phyloP scores from a whole-genome alignment of 2,888 invertebrate genomes.

The Melikaiella ostensackeni region DNA sequence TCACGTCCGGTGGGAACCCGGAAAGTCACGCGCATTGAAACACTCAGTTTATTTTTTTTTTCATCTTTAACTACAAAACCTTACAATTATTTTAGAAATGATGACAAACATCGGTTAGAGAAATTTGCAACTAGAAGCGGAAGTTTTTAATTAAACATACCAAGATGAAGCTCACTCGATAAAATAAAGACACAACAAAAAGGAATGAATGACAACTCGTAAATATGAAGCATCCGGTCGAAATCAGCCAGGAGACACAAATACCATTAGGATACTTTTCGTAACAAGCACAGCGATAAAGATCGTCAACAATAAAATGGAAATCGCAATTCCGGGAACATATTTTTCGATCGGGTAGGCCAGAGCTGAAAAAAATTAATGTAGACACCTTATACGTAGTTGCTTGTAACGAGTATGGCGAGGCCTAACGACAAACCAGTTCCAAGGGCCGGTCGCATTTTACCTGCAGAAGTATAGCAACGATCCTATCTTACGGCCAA shows the following conservation, averaged over 20 bases:
- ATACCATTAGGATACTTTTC: conserved; percentile 25
- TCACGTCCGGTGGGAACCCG: conserved; percentile 67
- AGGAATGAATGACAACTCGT: conserved; percentile 18
- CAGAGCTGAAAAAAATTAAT: conserved; percentile 51
- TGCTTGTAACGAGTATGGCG: conserved; percentile 44
- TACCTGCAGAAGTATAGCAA: conserved; percentile 44
- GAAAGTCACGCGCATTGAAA: conserved; percentile 65
- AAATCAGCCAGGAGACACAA: neutral
- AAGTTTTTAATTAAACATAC: neutral
- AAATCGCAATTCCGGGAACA: conserved; percentile 32
- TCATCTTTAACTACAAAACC: too few species aligned
- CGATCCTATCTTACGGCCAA: conserved; percentile 52
- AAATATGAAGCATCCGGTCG: conserved; percentile 5
- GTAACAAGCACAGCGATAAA: conserved; percentile 21
- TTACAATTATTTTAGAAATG: too few species aligned
- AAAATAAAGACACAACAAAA: neutral
- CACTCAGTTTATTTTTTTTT: neutral
- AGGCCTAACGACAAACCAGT: conserved; percentile 53
- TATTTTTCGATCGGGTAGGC: conserved; percentile 1
- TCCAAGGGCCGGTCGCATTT: conserved; percentile 49
- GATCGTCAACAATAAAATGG: conserved; percentile 32
- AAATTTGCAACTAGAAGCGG: too few species aligned
- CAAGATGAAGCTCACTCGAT: neutral
- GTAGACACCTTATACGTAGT: conserved; percentile 44
- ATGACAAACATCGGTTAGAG: too few species aligned